phyloP scores from a whole-genome alignment of 2,113 vertebrate genomes.

The Delphinus delphis region DNA sequence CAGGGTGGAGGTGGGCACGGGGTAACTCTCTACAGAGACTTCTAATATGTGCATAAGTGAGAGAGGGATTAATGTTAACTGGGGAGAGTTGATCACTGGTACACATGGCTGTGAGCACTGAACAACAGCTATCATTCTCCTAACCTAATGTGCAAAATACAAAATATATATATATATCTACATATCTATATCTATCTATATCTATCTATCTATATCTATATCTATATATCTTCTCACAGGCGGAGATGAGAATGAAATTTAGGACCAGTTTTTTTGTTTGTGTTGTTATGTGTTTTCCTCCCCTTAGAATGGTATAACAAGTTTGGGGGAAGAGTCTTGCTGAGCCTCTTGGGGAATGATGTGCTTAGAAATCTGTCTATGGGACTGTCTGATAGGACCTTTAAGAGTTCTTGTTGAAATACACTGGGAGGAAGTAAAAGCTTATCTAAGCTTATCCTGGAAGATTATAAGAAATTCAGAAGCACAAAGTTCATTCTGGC shows the following conservation, averaged over 20 bases:
- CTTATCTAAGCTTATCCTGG: not conserved
- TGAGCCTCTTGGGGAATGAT: not conserved
- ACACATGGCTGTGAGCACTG: not conserved
- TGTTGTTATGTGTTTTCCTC: not conserved
- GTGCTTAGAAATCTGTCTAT: not conserved
- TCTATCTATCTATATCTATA: too few relatives aligned
- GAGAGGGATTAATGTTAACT: not conserved
- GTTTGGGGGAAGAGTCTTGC: not conserved
- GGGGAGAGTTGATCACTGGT: not conserved
- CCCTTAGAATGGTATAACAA: not conserved
- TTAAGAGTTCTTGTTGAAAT: not conserved
- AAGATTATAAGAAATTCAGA: slow-evolving; percentile 8
- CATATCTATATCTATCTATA: too few relatives aligned
- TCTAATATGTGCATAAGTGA: not conserved
- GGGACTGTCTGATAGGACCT: not conserved
- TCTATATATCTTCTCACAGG: not conserved
- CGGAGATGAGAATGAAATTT: not conserved
- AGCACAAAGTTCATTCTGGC: not conserved
- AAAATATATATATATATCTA: not conserved
- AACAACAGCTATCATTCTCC: not conserved
- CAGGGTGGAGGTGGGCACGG: not conserved
- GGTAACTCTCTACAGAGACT: not conserved
- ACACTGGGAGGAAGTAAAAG: not conserved
- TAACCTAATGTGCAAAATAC: not conserved
- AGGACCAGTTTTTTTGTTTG: not conserved